These are phyloP conservation scores for Drosophila greeni DNA, from an alignment of 2,888 invertebrate species.

Conservation along the genomic window DNA sequence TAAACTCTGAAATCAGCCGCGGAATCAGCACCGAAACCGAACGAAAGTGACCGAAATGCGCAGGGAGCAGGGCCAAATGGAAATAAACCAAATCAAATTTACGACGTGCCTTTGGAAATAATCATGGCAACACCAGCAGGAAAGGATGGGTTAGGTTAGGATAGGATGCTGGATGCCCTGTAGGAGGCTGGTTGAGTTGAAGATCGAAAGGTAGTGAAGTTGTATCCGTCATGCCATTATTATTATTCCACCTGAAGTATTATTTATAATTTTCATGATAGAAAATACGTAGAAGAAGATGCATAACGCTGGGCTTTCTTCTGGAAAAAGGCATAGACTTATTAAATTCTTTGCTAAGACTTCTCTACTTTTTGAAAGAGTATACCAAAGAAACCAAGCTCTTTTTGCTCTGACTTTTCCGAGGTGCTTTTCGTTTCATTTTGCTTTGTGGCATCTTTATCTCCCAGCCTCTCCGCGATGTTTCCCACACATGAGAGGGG, in stretches of 20 bases:
- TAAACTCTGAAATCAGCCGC: constrained; percentile 26
- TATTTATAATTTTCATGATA: too few relatives aligned
- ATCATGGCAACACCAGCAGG: background rate
- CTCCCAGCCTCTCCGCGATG: background rate
- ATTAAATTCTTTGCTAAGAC: too few relatives aligned
- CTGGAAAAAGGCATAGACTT: background rate
- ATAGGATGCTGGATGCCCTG: background rate
- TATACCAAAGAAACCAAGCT: background rate
- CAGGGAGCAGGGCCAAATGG: constrained; percentile 56
- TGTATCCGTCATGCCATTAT: background rate
- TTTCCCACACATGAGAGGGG: constrained; percentile 19
- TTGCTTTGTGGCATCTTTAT: constrained; percentile 15
- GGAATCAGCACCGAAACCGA: constrained; percentile 21
- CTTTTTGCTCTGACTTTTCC: background rate
- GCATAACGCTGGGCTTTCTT: too few relatives aligned
- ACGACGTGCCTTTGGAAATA: constrained; percentile 63
- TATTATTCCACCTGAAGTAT: too few relatives aligned
- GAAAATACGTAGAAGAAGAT: too few relatives aligned
- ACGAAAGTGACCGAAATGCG: constrained; percentile 37
- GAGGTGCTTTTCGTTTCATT: background rate
- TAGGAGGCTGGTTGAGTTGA: background rate
- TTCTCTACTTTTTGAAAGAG: background rate
- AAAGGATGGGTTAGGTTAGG: background rate
- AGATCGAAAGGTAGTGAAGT: background rate
- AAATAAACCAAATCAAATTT: constrained; percentile 75